Evolutionary conservation across 2,888 invertebrate genomes (phyloP).

Genomic region (Leucoptera coffeella): DNA sequence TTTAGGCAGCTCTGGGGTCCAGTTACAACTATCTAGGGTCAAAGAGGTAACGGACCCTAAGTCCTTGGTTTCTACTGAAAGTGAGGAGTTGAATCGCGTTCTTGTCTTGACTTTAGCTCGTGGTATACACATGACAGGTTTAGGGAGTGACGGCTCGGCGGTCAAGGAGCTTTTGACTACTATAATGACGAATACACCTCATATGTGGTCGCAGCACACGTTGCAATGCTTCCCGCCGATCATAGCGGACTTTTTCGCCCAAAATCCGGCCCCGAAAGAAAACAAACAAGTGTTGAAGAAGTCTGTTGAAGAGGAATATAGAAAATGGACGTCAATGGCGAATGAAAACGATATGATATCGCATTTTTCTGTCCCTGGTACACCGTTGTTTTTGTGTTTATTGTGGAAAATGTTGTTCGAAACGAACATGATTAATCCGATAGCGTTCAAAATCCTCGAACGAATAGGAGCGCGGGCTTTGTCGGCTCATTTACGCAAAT

Average conservation of each 20-base stretch:
- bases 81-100: slow-evolving; percentile 90
- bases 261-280: slow-evolving; percentile 77
- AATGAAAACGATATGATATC: slow-evolving; percentile 95
- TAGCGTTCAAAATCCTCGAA: slow-evolving; percentile 94
- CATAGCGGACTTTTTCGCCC: slow-evolving; percentile 82
- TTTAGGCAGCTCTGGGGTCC: slow-evolving; percentile 90
- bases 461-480: slow-evolving; percentile 88
- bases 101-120: slow-evolving; percentile 89
- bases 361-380: slow-evolving; percentile 91
- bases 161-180: slow-evolving; percentile 85
- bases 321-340: slow-evolving; percentile 95
- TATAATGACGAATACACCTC: slow-evolving; percentile 91
- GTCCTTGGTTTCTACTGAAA: slow-evolving; percentile 86
- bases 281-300: slow-evolving; percentile 88
- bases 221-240: slow-evolving; percentile 87
- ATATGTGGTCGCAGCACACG: slow-evolving; percentile 92
- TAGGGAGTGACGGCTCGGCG: slow-evolving; percentile 64
- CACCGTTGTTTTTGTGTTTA: slow-evolving; percentile 86
- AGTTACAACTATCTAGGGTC: slow-evolving; percentile 86
- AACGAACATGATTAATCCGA: slow-evolving; percentile 86
- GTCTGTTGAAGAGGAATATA: slow-evolving; percentile 91
- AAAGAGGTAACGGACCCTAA: slow-evolving; percentile 89
- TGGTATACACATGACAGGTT: slow-evolving; percentile 88
- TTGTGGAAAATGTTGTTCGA: slow-evolving; percentile 95
- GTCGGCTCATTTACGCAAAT: slow-evolving; percentile 86